Conservation (phyloP, 2,113 vertebrate species). For the Phaetusa simplex region DNA sequence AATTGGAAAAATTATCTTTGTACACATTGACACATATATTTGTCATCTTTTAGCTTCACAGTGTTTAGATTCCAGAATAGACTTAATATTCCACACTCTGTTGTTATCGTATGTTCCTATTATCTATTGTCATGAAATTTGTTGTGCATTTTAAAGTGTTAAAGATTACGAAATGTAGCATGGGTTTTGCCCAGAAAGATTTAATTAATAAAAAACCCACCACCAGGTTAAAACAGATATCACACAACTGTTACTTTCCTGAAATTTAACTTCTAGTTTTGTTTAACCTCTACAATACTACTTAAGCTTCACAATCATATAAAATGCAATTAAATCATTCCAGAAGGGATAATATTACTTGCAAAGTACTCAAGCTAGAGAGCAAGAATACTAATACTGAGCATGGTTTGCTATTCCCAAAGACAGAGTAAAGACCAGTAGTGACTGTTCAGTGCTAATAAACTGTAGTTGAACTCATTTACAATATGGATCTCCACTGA, state of each 20-base stretch:
- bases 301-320: background rate
- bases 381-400: background rate
- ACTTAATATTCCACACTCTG: background rate
- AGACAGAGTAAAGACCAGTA: background rate
- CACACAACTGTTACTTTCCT: background rate
- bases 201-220: background rate
- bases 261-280: background rate
- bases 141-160: background rate
- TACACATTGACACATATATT: background rate
- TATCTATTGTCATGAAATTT: background rate
- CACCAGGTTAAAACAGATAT: background rate
- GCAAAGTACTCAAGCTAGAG: background rate
- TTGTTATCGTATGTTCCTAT: background rate
- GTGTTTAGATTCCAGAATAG: background rate
- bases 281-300: background rate
- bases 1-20: background rate
- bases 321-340: slow-evolving; percentile 1
- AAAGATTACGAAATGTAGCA: background rate
- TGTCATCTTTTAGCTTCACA: background rate
- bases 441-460: background rate
- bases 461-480: background rate
- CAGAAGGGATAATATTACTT: background rate
- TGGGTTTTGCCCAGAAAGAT: background rate
- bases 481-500: background rate
- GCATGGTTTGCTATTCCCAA: background rate